Evolutionary conservation across 1,140 invertebrate species (phyloP).

Genomic region (Papilio aristodemus): DNA sequence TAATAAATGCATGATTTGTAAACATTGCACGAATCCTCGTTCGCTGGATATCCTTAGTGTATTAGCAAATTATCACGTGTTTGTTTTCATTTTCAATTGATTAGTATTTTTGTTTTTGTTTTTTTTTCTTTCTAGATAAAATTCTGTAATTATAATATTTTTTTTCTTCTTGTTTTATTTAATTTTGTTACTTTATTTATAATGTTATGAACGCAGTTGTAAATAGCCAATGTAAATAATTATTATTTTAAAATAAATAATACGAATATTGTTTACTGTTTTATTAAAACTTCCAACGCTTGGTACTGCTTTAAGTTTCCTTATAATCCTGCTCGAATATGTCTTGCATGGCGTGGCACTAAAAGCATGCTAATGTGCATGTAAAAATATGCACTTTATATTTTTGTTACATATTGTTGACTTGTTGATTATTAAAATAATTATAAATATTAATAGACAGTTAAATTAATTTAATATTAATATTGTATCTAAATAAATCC

Average conservation of each 20-base stretch:
- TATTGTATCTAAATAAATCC: too few species aligned
- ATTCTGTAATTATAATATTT: slow-evolving; percentile 27
- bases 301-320: not conserved
- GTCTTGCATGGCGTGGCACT: not conserved
- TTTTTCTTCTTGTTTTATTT: slow-evolving; percentile 42
- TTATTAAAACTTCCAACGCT: slow-evolving; percentile 57
- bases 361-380: not conserved
- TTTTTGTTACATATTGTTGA: not conserved
- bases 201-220: slow-evolving; percentile 59
- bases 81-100: not conserved
- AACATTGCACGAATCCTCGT: slow-evolving; percentile 12
- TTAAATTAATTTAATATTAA: too few species aligned
- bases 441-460: not conserved
- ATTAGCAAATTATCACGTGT: slow-evolving; percentile 27
- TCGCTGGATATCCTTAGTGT: slow-evolving; percentile 16
- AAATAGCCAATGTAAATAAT: slow-evolving; percentile 66
- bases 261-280: slow-evolving; percentile 64
- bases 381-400: not conserved
- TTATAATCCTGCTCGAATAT: slow-evolving; percentile 4
- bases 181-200: slow-evolving; percentile 50
- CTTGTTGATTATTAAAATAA: not conserved
- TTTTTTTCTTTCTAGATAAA: not conserved
- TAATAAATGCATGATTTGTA: slow-evolving; percentile 36
- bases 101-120: slow-evolving; percentile 5
- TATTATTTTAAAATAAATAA: slow-evolving; percentile 63